Conservation (phyloP, 1,140 invertebrate genomes). For the Papilio helenus region DNA sequence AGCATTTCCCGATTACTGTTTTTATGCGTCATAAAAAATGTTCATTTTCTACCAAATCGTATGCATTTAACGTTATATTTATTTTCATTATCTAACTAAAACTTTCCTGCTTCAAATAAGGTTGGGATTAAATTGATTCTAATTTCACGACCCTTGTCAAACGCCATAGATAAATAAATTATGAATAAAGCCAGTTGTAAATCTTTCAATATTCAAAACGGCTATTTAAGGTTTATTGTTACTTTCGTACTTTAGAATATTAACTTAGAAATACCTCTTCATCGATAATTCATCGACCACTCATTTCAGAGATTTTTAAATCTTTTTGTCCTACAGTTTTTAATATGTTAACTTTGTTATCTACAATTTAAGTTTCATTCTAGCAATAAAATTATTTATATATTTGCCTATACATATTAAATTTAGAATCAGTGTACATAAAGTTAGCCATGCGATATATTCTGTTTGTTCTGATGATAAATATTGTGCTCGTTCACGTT, state of each 20-base stretch:
- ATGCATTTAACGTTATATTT: background rate
- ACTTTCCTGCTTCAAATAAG: background rate
- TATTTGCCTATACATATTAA: background rate
- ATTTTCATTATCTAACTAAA: background rate
- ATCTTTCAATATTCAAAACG: background rate
- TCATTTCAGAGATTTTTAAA: too few species aligned
- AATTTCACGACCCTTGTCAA: constrained; percentile 18
- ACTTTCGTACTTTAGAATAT: background rate
- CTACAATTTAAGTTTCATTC: too few species aligned
- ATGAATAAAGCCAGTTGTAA: background rate
- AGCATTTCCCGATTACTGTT: constrained; percentile 10
- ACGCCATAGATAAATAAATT: constrained; percentile 7
- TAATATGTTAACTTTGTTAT: too few species aligned
- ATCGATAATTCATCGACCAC: too few species aligned
- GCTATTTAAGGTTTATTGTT: background rate
- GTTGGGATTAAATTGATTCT: constrained; percentile 8
- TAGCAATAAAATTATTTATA: background rate
- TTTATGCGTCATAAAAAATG: background rate
- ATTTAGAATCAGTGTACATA: background rate
- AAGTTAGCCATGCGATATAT: background rate
- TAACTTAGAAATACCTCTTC: background rate
- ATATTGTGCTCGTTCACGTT: background rate
- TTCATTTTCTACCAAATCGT: background rate
- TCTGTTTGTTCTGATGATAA: constrained; percentile 6
- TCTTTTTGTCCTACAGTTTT: too few species aligned